A percentile compares a stretch with the other conserved stretches of the same genome.
These are phyloP conservation scores for Manis pentadactyla DNA, from an alignment of 2,797 vertebrate genomes.

Conservation along the genomic window DNA sequence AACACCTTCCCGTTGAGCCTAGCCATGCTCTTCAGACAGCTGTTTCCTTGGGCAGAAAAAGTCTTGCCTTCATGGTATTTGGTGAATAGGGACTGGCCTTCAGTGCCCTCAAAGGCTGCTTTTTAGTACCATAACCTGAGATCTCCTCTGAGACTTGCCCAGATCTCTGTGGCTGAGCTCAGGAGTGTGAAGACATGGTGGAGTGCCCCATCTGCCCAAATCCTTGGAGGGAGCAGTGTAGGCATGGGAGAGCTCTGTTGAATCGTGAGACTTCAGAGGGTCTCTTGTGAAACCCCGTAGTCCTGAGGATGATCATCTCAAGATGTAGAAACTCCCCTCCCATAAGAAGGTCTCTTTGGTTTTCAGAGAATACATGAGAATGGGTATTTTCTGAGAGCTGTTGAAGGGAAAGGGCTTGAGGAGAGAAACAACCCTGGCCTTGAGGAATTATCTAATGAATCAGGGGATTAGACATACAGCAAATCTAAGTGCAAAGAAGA, in stretches of 20 bases:
- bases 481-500: not conserved
- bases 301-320: not conserved
- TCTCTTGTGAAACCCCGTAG: not conserved
- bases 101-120: not conserved
- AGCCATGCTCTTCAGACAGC: not conserved
- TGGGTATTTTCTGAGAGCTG: not conserved
- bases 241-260: not conserved
- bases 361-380: not conserved
- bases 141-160: not conserved
- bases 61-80: not conserved
- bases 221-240: not conserved
- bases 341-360: not conserved
- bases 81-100: not conserved
- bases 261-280: not conserved
- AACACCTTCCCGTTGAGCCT: not conserved
- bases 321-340: not conserved
- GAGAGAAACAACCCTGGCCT: not conserved
- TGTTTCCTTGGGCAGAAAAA: not conserved
- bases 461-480: not conserved
- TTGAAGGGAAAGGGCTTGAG: not conserved
- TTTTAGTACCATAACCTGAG: not conserved
- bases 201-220: not conserved
- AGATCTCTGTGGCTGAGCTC: not conserved
- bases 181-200: not conserved
- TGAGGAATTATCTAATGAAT: not conserved